phyloP scores from a whole-genome alignment of 2,888 invertebrate genomes.

The Clitarchus hookeri region DNA sequence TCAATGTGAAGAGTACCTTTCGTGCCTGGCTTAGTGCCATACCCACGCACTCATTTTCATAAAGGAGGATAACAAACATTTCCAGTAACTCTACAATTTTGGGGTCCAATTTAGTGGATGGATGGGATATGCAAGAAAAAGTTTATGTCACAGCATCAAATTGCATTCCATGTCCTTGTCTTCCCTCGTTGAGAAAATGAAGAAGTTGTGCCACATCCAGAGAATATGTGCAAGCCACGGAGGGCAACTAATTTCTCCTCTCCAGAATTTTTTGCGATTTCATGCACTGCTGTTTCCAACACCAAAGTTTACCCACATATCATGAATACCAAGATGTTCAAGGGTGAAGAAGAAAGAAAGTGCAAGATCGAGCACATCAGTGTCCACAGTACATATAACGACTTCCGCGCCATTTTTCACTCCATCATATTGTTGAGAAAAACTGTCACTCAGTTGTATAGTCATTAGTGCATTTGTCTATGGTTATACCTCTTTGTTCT shows the following conservation, averaged over 20 bases:
- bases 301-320: background rate
- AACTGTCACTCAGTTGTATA: background rate
- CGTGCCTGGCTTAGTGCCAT: background rate
- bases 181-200: background rate
- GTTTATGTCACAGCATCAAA: background rate
- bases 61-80: background rate
- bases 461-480: no score
- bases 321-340: background rate
- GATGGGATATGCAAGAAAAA: background rate
- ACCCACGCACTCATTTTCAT: background rate
- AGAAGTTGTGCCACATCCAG: background rate
- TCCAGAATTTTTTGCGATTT: background rate
- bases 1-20: background rate
- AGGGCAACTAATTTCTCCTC: background rate
- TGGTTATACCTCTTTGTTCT: no score
- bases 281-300: background rate
- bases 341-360: background rate
- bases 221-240: background rate
- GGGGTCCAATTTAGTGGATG: background rate
- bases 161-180: background rate
- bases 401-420: background rate
- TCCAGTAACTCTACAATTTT: background rate
- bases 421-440: background rate
- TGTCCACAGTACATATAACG: background rate
- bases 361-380: background rate